Evolutionary conservation across 2,113 vertebrate species (phyloP).

Genomic region (Callocephalon fimbriatum): DNA sequence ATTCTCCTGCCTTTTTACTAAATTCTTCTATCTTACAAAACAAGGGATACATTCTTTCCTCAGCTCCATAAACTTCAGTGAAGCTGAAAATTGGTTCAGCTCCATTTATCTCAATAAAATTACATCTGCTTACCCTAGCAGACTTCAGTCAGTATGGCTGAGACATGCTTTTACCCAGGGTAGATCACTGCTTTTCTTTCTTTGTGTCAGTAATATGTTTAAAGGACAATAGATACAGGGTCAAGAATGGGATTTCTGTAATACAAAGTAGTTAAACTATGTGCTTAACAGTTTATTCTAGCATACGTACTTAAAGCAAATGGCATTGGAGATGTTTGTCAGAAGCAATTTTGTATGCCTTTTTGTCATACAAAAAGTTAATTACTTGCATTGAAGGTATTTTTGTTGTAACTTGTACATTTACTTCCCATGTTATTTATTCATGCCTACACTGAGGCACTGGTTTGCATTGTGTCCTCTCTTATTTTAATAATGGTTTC

Average conservation of each 20-base stretch:
- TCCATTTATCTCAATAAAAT: conserved; percentile 37
- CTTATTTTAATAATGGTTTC: background rate
- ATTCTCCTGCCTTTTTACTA: background rate
- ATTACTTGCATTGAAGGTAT: background rate
- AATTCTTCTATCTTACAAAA: conserved; percentile 1
- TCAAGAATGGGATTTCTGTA: background rate
- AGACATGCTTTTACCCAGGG: background rate
- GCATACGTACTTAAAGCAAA: background rate
- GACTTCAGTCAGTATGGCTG: background rate
- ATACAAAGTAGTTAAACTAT: background rate
- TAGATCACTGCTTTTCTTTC: background rate
- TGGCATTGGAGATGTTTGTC: background rate
- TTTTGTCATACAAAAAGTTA: background rate
- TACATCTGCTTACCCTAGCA: conserved; percentile 1
- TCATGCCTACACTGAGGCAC: background rate
- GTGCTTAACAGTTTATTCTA: background rate
- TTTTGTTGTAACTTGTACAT: background rate
- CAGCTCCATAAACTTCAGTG: conserved; percentile 1
- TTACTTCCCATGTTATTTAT: background rate
- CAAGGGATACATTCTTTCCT: conserved; percentile 2
- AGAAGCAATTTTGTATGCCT: background rate
- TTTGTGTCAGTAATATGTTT: background rate
- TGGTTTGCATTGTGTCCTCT: background rate
- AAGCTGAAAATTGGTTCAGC: conserved; percentile 46
- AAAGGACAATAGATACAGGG: background rate